Conservation (phyloP, 2,113 vertebrate genomes). For the Beaufortia kweichowensis region DNA sequence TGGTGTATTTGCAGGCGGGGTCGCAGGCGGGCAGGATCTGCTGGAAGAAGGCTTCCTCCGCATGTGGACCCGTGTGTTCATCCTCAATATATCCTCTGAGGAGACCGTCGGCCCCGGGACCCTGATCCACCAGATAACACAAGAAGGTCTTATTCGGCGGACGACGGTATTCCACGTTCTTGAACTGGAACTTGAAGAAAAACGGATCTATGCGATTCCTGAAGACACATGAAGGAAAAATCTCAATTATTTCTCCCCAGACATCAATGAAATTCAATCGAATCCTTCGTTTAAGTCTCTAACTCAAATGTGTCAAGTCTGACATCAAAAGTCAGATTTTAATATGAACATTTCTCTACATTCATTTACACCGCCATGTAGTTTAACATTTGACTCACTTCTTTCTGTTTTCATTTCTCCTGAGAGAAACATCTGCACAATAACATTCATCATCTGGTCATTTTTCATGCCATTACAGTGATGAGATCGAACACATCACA, state of each 20-base stretch:
- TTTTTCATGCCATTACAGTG: too few relatives aligned
- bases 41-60: conserved; percentile 89
- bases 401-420: too few relatives aligned
- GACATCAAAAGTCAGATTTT: too few relatives aligned
- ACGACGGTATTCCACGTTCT: conserved; percentile 93
- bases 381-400: too few relatives aligned
- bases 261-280: too few relatives aligned
- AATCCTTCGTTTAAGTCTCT: too few relatives aligned
- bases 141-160: conserved; percentile 92
- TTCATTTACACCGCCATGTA: too few relatives aligned
- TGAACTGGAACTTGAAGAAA: conserved; percentile 93
- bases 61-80: conserved; percentile 80
- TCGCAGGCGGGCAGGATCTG: conserved; percentile 77
- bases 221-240: conserved; percentile 15
- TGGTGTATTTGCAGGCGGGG: conserved; percentile 68
- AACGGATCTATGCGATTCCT: conserved; percentile 88
- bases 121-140: conserved; percentile 84
- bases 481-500: too few relatives aligned
- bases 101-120: conserved; percentile 66
- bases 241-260: not conserved
- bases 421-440: too few relatives aligned
- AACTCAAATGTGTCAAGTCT: too few relatives aligned
- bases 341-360: too few relatives aligned
- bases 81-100: conserved; percentile 88
- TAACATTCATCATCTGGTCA: too few relatives aligned